Conservation (phyloP, 2,888 invertebrate species). For the Drosophila tripunctata region DNA sequence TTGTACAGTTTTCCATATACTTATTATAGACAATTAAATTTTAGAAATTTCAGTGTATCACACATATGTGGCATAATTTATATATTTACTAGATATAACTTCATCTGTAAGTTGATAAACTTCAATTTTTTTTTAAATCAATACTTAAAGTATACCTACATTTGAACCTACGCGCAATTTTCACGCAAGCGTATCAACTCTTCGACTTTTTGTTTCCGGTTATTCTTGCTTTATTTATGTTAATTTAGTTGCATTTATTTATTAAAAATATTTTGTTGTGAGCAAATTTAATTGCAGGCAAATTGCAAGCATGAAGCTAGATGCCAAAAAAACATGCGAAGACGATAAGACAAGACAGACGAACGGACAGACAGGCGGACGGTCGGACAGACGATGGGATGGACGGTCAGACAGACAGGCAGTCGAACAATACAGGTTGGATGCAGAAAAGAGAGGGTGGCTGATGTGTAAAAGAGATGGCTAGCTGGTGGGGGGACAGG, state of each 20-base stretch:
- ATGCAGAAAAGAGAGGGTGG: neutral
- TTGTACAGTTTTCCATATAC: too few species aligned
- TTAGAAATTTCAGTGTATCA: slow-evolving; percentile 39
- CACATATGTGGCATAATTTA: too few species aligned
- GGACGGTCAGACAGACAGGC: neutral
- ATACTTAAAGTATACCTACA: too few species aligned
- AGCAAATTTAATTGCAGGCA: slow-evolving; percentile 67
- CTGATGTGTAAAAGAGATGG: neutral
- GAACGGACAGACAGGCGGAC: slow-evolving; percentile 18
- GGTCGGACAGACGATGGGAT: slow-evolving; percentile 1
- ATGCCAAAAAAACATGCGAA: slow-evolving; percentile 43
- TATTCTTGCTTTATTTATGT: slow-evolving; percentile 2
- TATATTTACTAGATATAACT: too few species aligned
- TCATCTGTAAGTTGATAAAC: too few species aligned
- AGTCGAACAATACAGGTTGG: slow-evolving; percentile 4
- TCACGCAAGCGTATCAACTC: slow-evolving; percentile 30
- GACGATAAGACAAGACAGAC: slow-evolving; percentile 37
- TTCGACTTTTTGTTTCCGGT: neutral
- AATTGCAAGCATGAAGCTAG: slow-evolving; percentile 43
- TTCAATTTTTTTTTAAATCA: too few species aligned
- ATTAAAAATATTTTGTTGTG: slow-evolving; percentile 22
- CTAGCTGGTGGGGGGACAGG: slow-evolving; percentile 1
- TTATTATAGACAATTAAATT: too few species aligned
- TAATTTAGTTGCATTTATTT: slow-evolving; percentile 31
- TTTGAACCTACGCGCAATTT: too few species aligned